Conservation (phyloP, 2,113 vertebrate species). For the Arothron firmamentum region DNA sequence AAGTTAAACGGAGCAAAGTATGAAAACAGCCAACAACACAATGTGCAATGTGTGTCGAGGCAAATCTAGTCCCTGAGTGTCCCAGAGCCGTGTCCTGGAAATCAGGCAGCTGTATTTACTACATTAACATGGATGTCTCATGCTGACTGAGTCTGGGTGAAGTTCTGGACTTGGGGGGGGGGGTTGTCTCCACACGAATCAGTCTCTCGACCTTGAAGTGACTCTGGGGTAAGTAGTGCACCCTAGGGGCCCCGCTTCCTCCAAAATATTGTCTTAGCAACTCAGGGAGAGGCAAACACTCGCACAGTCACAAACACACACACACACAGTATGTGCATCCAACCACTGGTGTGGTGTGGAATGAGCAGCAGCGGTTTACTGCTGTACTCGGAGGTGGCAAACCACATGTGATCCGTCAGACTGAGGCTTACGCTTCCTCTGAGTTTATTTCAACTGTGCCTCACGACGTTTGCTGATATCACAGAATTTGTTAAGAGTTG, state of each 20-base stretch:
- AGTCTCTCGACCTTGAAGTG: constrained; percentile 27
- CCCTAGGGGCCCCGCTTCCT: constrained; percentile 51
- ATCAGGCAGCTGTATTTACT: too few relatives aligned
- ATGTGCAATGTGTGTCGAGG: too few relatives aligned
- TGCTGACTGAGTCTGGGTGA: too few relatives aligned
- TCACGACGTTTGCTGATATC: too few relatives aligned
- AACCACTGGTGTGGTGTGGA: constrained; percentile 27
- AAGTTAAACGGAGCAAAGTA: too few relatives aligned
- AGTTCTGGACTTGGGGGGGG: not conserved
- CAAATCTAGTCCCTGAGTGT: too few relatives aligned
- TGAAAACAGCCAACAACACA: too few relatives aligned
- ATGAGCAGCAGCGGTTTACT: constrained; percentile 18
- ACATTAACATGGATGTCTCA: too few relatives aligned
- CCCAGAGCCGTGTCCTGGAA: too few relatives aligned
- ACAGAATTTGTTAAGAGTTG: too few relatives aligned
- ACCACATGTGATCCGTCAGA: too few relatives aligned
- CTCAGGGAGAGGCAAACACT: constrained; percentile 38
- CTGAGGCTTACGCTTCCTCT: not conserved
- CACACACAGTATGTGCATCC: constrained; percentile 31
- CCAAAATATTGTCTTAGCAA: constrained; percentile 63
- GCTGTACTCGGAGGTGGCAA: not conserved
- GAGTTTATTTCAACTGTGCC: not conserved
- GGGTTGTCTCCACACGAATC: not conserved
- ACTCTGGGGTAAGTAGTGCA: constrained; percentile 43
- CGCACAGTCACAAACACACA: constrained; percentile 10